A percentile compares a stretch with the other conserved stretches of the same genome.
Conservation (phyloP, 2,113 vertebrate genomes). For the Vulpes lagopus region DNA sequence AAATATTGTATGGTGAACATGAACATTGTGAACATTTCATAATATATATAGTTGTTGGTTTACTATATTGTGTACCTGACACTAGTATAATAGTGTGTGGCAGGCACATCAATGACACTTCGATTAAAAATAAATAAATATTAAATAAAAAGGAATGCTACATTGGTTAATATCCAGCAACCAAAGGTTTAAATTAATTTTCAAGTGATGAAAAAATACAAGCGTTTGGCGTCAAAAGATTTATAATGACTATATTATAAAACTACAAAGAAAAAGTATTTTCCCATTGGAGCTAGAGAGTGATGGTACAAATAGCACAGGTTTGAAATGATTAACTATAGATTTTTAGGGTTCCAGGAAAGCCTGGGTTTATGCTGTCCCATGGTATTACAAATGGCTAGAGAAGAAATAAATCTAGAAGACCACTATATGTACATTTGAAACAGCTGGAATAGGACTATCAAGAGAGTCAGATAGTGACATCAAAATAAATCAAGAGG, state of each 20-base stretch:
- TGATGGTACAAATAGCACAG: not conserved
- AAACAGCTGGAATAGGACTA: not conserved
- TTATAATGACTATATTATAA: not conserved
- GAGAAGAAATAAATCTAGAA: not conserved
- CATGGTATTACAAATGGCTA: not conserved
- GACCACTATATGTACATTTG: not conserved
- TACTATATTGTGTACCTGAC: not conserved
- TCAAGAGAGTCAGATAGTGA: not conserved
- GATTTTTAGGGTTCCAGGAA: not conserved
- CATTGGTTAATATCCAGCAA: not conserved
- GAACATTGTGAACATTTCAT: not conserved
- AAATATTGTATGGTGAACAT: not conserved
- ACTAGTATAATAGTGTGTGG: not conserved
- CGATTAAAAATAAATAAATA: not conserved
- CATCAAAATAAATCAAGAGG: not conserved
- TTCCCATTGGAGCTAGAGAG: not conserved
- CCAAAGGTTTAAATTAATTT: slow-evolving; percentile 31
- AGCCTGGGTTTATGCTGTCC: not conserved
- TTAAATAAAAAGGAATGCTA: not conserved
- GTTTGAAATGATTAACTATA: not conserved
- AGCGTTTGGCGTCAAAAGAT: slow-evolving; percentile 39
- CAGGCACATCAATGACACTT: not conserved
- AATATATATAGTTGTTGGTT: not conserved
- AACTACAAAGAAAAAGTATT: not conserved
- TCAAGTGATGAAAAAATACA: slow-evolving; percentile 24